Evolutionary conservation across 2,797 vertebrate species (phyloP), one percentile per base, ranked within the genome.

Genomic region (Oophaga sylvatica): DNA sequence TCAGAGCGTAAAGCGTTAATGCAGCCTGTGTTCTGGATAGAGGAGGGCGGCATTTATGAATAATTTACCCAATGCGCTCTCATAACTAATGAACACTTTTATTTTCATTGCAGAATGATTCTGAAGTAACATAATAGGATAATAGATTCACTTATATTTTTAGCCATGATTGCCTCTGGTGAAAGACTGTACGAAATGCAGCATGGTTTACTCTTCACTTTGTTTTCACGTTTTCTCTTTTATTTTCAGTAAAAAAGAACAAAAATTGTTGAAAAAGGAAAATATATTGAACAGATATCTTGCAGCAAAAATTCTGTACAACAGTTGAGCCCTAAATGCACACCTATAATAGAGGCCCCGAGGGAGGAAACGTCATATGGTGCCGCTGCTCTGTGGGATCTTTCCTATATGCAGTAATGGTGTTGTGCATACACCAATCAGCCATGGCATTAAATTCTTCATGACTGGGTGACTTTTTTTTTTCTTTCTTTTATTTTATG

Each of bases 1-100:
- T 5, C 71, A 8, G 70, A 20, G 8, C 41, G 56, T 8, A 57
- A 16, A 41, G 71, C 3, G 71, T 87, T 87, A 87, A 81, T 81
- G 79, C 68, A 56, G 20, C 10, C 12, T 19, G n/a, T 76, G n/a
- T 48, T n/a, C 5, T 41, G 41, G 68, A 56, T 75, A 60, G 57
- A 87, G 31, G 79, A 35, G 11, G 60, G 86, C 67, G 71, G 73
- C 71, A 87, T 78, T 59, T 60, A 77, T 87, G 86, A 87, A 87
- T 87, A 83, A 87, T 87, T 87, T 70, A 87, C 0, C 48, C 17
- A 63, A 79, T 59, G 62, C n/a, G 7, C 31, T 16, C 60, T 84
- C 26, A 57, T 45, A 76, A 75, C 67, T 85, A 78, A 85, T 77
- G 76, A 83, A 77, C 60, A 59, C 73, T 83, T 76, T 77, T 79